A percentile compares a stretch with the other conserved stretches of the same genome.
Evolutionary conservation across 2,797 vertebrate genomes (phyloP).

Genomic region (Pseudotriccus pelzelni): DNA sequence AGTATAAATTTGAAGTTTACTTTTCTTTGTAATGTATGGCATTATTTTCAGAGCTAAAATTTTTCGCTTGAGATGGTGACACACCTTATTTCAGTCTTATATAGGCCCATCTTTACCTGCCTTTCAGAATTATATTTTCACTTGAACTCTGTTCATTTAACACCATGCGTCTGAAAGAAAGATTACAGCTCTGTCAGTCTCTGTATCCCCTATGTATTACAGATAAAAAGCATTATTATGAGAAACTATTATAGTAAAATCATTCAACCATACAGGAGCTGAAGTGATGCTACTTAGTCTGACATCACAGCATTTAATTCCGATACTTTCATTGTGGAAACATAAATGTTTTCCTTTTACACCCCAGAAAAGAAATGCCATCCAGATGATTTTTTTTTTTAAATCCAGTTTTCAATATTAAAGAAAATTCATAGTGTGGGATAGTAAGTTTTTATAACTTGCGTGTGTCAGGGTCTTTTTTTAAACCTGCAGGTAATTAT

Average conservation of each 20-base stretch:
- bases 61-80: neutral
- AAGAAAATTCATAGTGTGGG: neutral
- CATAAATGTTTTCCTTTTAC: neutral
- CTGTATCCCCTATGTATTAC: neutral
- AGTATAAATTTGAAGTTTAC: neutral
- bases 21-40: neutral
- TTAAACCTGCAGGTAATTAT: neutral
- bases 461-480: neutral
- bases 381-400: neutral
- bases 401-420: neutral
- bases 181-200: constrained; percentile 46
- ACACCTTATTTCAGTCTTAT: neutral
- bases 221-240: constrained; percentile 46
- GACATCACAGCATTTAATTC: constrained; percentile 25
- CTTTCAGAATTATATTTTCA: constrained; percentile 5
- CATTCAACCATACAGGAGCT: neutral
- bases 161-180: neutral
- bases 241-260: constrained; percentile 38
- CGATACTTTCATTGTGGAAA: neutral
- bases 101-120: neutral
- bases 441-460: neutral
- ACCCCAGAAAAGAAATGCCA: neutral
- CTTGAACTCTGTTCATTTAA: constrained; percentile 7
- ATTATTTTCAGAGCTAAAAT: neutral
- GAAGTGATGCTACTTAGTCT: constrained; percentile 8